Evolutionary conservation across 2,113 vertebrate species (phyloP), one percentile per base, ranked within the genome.

Genomic region (Daphoenositta chrysoptera): DNA sequence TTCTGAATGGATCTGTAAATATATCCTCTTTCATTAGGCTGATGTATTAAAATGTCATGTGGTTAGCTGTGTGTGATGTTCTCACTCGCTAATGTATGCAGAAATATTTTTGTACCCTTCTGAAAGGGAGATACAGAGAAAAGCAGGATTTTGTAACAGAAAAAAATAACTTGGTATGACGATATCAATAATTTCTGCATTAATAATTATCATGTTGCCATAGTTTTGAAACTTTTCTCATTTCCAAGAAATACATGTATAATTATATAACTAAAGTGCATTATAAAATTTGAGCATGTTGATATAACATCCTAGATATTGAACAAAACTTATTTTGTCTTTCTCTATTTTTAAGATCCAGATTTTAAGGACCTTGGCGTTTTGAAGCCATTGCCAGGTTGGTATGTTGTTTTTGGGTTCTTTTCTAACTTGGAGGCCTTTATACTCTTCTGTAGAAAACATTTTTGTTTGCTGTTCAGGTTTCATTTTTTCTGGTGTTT

Each of bases 311-410:
- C 9, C 21, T 68, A 87, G 31, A 82, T 92, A 82, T 8, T 83
- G 58, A 96, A 76, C 37, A 75, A 83, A 72, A 94, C 86, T 98
- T 94, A 98, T 95, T 96, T 87, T 97, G 15, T 97, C 73, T 98
- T 97, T 97, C 79, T 98, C 72, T 79, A 96, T 97, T 98, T 98
- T 98, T 97, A 98, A 99, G 99, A 99, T 98, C 99, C 99, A 42
- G 99, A 99, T 98, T 99, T 99, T 98, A 99, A 99, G 98, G 99
- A 99, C 97, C 96, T 99, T 96, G 99, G 99, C 7, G 98, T 98
- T 97, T 98, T 99, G 94, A 99, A 99, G 97, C 99, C 99, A 96
- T 99, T 99, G 94, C 99, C 99, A 98, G 98, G 99, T 99, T 98
- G 98, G 99, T 99, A 99, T 98, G 94, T 96, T 95, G 97, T 18